Conservation (phyloP, 2,113 vertebrate genomes). For the Coracopsis vasa region DNA sequence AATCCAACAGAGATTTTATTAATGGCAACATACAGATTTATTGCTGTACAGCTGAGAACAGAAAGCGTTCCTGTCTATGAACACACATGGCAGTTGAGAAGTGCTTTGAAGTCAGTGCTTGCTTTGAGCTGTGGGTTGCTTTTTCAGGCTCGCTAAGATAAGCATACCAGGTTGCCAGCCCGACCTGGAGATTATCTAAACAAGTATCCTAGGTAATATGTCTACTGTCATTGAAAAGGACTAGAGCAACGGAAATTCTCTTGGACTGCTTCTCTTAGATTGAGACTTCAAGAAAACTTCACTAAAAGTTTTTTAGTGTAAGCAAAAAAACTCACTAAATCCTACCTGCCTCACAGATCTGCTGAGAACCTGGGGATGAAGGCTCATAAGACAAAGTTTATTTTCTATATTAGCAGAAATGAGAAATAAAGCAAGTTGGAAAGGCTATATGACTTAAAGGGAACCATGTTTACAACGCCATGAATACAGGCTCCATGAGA, state of each 20-base stretch:
- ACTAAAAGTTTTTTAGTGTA: not conserved
- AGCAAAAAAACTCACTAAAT: not conserved
- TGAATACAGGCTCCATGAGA: not conserved
- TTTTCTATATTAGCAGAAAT: not conserved
- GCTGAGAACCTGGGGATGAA: not conserved
- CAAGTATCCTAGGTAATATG: not conserved
- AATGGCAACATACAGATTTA: not conserved
- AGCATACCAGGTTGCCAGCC: rapidly evolving
- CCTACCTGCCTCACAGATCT: not conserved
- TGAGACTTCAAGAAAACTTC: not conserved
- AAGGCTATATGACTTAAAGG: not conserved
- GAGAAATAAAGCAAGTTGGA: not conserved
- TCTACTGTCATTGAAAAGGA: not conserved
- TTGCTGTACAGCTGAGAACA: not conserved
- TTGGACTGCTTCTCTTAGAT: not conserved
- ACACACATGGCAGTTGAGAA: not conserved
- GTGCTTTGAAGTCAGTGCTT: not conserved
- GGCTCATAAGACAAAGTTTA: not conserved
- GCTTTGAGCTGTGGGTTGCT: not conserved
- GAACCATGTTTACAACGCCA: not conserved
- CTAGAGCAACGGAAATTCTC: not conserved
- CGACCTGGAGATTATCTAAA: not conserved
- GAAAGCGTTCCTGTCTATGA: not conserved
- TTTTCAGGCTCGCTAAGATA: not conserved
- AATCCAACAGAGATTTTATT: not conserved